Percentiles rank a stretch among this genome's conserved stretches.
Conservation (phyloP, 2,888 invertebrate genomes). For the Lapara coniferarum region DNA sequence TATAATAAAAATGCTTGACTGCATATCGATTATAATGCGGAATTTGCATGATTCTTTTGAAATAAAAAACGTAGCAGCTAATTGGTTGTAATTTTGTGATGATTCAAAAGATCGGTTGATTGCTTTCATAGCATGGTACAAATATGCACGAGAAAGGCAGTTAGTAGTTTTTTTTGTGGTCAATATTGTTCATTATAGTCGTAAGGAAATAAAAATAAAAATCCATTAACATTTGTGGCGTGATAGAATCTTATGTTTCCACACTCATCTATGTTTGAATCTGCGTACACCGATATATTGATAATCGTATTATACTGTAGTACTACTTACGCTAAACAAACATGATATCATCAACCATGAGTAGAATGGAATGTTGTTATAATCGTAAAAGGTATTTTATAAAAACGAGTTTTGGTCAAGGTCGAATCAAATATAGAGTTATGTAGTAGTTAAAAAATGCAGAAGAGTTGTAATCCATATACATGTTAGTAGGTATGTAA, state of each 20-base stretch:
- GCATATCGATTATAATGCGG: constrained; percentile 1
- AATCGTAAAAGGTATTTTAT: constrained; percentile 8
- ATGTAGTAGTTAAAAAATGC: constrained; percentile 1
- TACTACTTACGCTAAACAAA: constrained; percentile 11
- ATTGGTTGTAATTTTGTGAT: constrained; percentile 11
- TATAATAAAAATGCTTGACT: no score
- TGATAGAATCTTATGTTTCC: no score
- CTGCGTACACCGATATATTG: no score
- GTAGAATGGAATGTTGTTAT: constrained; percentile 20
- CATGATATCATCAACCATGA: constrained; percentile 16
- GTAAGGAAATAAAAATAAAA: not conserved
- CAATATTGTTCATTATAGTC: not conserved
- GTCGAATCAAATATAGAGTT: not conserved
- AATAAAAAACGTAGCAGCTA: not conserved
- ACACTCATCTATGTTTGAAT: no score
- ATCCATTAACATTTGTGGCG: not conserved
- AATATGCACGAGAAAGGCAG: not conserved
- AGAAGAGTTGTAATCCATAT: not conserved
- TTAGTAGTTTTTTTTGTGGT: not conserved
- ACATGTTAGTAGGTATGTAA: no score
- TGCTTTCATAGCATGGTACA: not conserved
- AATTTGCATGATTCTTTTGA: constrained; percentile 25
- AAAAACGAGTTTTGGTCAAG: constrained; percentile 7
- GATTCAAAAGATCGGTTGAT: constrained; percentile 5
- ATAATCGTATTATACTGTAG: not conserved